Conservation (phyloP, 2,888 invertebrate genomes). For the Trachelus stipa region DNA sequence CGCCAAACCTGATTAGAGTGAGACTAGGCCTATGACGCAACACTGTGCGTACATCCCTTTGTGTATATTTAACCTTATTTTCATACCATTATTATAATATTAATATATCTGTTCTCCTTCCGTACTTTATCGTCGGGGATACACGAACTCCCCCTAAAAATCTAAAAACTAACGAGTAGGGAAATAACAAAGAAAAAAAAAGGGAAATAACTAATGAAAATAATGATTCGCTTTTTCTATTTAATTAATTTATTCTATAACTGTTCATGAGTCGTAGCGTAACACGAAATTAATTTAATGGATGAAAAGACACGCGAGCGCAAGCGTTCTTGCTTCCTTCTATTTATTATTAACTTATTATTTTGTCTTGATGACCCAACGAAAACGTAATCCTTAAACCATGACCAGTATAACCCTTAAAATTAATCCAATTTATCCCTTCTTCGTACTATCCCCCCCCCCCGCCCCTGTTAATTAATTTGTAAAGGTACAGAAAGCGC, state of each 20-base stretch:
- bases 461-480: not conserved
- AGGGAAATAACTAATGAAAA: constrained; percentile 21
- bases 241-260: constrained; percentile 3
- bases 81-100: not conserved
- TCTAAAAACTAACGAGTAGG: not conserved
- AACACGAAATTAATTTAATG: not conserved
- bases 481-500: not conserved
- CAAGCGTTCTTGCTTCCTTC: constrained; percentile 26
- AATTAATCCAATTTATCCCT: not conserved
- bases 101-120: not conserved
- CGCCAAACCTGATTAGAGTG: not conserved
- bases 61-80: not conserved
- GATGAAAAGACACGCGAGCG: not conserved
- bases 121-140: not conserved
- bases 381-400: not conserved
- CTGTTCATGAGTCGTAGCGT: not conserved
- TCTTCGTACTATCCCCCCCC: not conserved
- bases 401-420: not conserved
- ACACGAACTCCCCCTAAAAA: not conserved
- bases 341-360: constrained; percentile 43
- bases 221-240: constrained; percentile 23
- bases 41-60: too few relatives aligned
- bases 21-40: too few relatives aligned
- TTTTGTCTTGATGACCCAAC: not conserved
- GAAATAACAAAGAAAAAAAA: constrained; percentile 13